Evolutionary conservation across 2,888 invertebrate genomes (phyloP), one percentile per base, ranked within the genome.

Genomic region (Spatulosminthurus flaviceps): DNA sequence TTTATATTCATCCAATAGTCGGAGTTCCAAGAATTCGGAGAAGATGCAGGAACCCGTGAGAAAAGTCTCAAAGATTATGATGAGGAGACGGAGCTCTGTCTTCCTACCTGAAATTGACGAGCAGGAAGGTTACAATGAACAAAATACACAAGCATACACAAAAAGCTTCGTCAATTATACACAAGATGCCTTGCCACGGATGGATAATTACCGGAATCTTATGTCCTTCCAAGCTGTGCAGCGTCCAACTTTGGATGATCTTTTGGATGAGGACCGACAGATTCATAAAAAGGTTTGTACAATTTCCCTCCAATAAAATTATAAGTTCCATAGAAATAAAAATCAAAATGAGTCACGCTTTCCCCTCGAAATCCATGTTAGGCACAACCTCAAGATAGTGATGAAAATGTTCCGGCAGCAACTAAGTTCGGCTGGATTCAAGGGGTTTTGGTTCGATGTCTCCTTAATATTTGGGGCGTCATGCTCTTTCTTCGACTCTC

Each of bases 391-490:
- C 70, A 34, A 16, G 29, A 61, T 9, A 41, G 74, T 83, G 42
- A 84, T 82, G 84, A 85, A 69, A 90, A 91, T 85, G 87, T 88
- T 43, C 66, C 16, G 4, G 21, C 42, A 7, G 9, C 84, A 83
- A 92, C 95, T 84, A 95, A 95, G 88, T 89, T 96, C 87, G 95
- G 95, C 88, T 96, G 95, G 95, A 95, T 96, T 86, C 90, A 93
- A 88, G 96, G 95, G n/a, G 95, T 95, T 21, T 89, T 95, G 82
- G 94, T 95, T 2, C 34, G 78, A 64, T 78, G 91, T 87, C 87
- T 91, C 66, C 88, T 91, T 60, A 86, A 86, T 73, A 86, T 86
- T 78, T 91, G 90, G 88, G 90, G 91, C 77, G 91, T 91, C 81
- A 91, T 91, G 90, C 87, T 91, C 76, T 91, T 91, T 86, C 87